phyloP scores from a whole-genome alignment of 2,113 vertebrate genomes.

The Paedocypris sp. region DNA sequence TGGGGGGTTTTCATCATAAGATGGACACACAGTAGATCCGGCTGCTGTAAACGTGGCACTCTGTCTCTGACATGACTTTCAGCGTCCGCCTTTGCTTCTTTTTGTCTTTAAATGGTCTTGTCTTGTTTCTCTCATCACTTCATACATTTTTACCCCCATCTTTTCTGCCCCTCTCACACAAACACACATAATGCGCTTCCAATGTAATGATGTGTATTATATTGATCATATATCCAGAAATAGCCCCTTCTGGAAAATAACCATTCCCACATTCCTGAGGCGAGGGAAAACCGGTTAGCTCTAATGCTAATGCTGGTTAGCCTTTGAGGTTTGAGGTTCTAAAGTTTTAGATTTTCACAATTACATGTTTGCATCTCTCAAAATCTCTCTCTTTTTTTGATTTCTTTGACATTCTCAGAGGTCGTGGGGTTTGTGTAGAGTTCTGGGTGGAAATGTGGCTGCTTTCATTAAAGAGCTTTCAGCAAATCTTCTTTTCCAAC shows the following conservation, averaged over 20 bases:
- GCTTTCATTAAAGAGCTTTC: constrained; percentile 9
- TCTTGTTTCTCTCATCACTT: not conserved
- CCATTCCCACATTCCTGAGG: constrained; percentile 4
- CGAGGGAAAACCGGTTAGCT: not conserved
- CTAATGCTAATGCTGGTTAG: not conserved
- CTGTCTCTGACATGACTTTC: not conserved
- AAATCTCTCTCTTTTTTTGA: too few species aligned
- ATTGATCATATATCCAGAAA: not conserved
- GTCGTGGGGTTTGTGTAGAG: not conserved
- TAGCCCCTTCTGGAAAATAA: not conserved
- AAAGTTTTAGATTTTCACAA: too few species aligned
- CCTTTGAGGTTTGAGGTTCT: too few species aligned
- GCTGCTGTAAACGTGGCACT: constrained; percentile 9
- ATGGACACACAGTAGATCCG: constrained; percentile 3
- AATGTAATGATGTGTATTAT: not conserved
- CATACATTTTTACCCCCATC: not conserved
- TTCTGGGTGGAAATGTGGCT: not conserved
- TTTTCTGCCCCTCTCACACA: not conserved
- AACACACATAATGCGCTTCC: not conserved
- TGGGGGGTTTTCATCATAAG: not conserved
- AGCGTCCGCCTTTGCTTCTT: not conserved
- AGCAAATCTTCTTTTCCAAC: not conserved
- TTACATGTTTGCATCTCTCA: too few species aligned
- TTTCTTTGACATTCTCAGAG: too few species aligned
- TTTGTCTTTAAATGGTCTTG: constrained; percentile 38